Evolutionary conservation across 1,140 invertebrate genomes (phyloP).

Genomic region (Ceratoteleas bidentatus): DNA sequence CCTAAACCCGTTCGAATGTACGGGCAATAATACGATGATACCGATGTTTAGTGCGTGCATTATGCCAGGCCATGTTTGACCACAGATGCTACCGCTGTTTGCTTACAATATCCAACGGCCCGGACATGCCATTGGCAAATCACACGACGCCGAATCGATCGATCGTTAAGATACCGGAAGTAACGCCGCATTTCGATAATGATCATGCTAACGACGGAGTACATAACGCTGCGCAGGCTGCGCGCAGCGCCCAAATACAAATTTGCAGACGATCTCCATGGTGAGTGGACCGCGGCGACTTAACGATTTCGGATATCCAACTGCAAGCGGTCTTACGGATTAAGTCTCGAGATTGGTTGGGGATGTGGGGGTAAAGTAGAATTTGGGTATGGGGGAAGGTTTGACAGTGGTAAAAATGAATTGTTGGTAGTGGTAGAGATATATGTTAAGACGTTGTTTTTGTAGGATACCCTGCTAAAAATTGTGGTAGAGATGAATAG

Average conservation of each 20-base stretch:
- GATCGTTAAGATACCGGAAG: conserved; percentile 76
- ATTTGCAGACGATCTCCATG: conserved; percentile 34
- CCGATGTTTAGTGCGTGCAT: conserved; percentile 75
- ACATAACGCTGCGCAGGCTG: conserved; percentile 28
- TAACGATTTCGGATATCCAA: neutral
- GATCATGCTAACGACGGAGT: conserved; percentile 59
- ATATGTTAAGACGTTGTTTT: too few species aligned
- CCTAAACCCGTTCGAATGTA: conserved; percentile 65
- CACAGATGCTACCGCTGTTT: conserved; percentile 71
- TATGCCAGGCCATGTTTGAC: conserved; percentile 75
- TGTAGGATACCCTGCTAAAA: too few species aligned
- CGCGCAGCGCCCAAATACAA: conserved; percentile 24
- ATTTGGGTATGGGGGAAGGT: too few species aligned
- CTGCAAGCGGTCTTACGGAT: conserved; percentile 13
- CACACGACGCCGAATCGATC: conserved; percentile 70
- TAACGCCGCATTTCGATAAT: conserved; percentile 71
- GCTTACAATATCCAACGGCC: conserved; percentile 62
- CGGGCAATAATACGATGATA: conserved; percentile 73
- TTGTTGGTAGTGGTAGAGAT: too few species aligned
- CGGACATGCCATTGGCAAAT: conserved; percentile 62
- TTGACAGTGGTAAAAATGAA: too few species aligned
- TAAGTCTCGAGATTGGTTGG: neutral
- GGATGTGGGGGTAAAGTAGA: too few species aligned
- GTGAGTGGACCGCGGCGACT: conserved; percentile 10
- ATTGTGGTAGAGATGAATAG: too few species aligned